phyloP scores from a whole-genome alignment of 2,113 vertebrate species.

The Chunga burmeisteri region DNA sequence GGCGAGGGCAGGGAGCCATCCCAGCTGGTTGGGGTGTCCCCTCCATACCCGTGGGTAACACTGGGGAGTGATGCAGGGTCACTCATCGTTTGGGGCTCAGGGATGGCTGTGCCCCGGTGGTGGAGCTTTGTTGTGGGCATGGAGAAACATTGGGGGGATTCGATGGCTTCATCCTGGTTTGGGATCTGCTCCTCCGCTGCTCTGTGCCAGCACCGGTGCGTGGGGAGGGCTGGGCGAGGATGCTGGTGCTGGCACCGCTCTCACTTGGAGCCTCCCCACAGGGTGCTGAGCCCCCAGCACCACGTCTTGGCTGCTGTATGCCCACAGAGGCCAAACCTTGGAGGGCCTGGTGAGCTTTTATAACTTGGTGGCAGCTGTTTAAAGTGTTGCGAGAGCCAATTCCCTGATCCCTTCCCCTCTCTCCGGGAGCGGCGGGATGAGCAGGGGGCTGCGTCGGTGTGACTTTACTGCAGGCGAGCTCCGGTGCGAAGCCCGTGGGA shows the following conservation, averaged over 20 bases:
- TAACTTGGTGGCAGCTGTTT: not conserved
- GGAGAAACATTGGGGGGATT: fast-evolving
- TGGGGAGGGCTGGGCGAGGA: not conserved
- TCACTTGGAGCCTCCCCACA: fast-evolving
- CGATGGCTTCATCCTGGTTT: fast-evolving
- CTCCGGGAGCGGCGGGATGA: not conserved
- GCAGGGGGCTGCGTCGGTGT: fast-evolving
- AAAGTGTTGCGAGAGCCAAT: not conserved
- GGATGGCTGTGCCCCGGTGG: fast-evolving
- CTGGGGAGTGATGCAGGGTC: fast-evolving
- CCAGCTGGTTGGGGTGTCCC: not conserved
- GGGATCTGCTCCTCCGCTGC: not conserved
- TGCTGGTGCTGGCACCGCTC: not conserved
- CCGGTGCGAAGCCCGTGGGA: not conserved
- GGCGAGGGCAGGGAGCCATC: fast-evolving
- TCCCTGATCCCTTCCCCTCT: not conserved
- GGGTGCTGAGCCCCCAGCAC: not conserved
- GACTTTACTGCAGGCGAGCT: not conserved
- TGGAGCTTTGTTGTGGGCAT: not conserved
- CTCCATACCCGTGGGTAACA: not conserved
- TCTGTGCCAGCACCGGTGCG: fast-evolving
- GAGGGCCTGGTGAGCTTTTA: not conserved
- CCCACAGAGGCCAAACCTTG: not conserved
- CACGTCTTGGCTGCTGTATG: fast-evolving
- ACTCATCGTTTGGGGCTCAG: fast-evolving